Evolutionary conservation across 1,140 invertebrate species (phyloP), one percentile per base, ranked within the genome.

Genomic region (Asbolus verrucosus): DNA sequence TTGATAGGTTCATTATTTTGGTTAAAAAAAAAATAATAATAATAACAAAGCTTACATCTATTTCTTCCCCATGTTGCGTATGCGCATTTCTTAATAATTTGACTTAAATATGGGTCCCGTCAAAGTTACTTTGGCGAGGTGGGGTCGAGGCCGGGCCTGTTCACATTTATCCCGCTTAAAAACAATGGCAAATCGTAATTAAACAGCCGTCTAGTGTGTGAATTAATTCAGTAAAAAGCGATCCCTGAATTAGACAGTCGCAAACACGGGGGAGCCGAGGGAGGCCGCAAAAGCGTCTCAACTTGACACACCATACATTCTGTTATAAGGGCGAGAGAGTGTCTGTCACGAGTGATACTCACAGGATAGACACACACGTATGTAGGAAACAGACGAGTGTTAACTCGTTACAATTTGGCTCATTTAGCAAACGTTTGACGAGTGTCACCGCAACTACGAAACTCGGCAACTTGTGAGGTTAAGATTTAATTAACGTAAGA

Each of bases 401-500:
- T 24, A 54, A 54, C 46, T 54, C 46, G 46, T 54, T 54, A 54
- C 46, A 54, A 54, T 54, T 43, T 43, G 13, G 15, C 15, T 43
- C 39, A 43, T 43, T 54, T 54, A 54, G 46, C 46, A 54, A 54
- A 54, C 46, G 46, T 54, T 54, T 54, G 46, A 54, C 46, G 19
- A 54, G 19, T 54, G 46, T 54, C 46, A 54, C 46, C 46, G 21
- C 46, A 54, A 54, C 46, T 54, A 13, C 9, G 2, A 9, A 54
- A 54, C 46, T 30, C 46, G 15, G 21, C 46, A 62, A 62, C 36
- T 62, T 16, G 59, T 62, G 59, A 62, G 59, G 59, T 62, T 63
- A 63, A 39, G 61, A 63, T 63, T 63, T 63, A 63, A 63, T 63
- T 63, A 63, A 63, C 61, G 61, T 63, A 63, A 63, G 61, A 63